Evolutionary conservation across 2,888 invertebrate genomes (phyloP).

Genomic region (Hydrotaea cyrtoneurina): DNA sequence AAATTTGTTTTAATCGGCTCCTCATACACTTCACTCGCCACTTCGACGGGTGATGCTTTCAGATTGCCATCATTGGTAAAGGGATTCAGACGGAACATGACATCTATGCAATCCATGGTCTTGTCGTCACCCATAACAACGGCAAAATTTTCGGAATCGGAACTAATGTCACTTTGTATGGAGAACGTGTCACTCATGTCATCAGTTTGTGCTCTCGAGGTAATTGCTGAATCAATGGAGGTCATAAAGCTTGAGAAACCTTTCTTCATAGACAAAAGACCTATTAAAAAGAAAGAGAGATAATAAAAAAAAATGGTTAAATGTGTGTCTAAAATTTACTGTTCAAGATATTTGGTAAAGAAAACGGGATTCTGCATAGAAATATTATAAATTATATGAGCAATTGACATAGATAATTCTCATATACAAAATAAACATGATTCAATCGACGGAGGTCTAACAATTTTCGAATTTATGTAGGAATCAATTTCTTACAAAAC

Average conservation of each 20-base stretch:
- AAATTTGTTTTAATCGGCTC: constrained; percentile 84
- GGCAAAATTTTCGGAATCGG: constrained; percentile 93
- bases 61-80: constrained; percentile 81
- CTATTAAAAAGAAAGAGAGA: constrained; percentile 75
- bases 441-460: no score
- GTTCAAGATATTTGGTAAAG: no score
- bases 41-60: constrained; percentile 84
- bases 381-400: no score
- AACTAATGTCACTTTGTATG: constrained; percentile 90
- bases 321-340: no score
- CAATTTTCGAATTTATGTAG: no score
- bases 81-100: constrained; percentile 84
- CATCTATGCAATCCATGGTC: constrained; percentile 86
- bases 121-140: constrained; percentile 85
- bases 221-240: constrained; percentile 90
- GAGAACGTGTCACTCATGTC: constrained; percentile 89
- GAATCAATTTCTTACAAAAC: no score
- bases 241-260: constrained; percentile 91
- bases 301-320: background rate
- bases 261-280: constrained; percentile 90
- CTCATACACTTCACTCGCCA: constrained; percentile 92
- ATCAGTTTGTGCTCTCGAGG: constrained; percentile 84
- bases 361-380: no score
- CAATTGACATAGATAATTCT: no score
- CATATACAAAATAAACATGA: no score